These are phyloP conservation scores for Morpho deidamia DNA, from an alignment of 2,888 invertebrate species.

Conservation along the genomic window DNA sequence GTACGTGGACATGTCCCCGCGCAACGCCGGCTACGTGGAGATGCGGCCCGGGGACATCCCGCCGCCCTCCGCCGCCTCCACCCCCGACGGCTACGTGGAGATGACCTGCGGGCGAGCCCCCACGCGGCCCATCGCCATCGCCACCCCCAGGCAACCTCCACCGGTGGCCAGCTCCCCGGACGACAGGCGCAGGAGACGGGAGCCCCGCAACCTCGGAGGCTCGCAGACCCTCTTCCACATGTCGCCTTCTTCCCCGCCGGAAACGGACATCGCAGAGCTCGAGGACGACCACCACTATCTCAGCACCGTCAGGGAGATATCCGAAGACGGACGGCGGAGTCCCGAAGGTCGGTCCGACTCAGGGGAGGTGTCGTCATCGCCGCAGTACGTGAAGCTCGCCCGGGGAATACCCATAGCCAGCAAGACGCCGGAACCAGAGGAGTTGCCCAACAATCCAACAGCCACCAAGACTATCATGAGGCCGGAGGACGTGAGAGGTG, in stretches of 20 bases:
- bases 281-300: conserved; percentile 47
- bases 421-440: conserved; percentile 29
- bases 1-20: conserved; percentile 71
- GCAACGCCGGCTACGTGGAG: conserved; percentile 78
- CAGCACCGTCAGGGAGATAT: conserved; percentile 48
- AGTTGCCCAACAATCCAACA: conserved; percentile 56
- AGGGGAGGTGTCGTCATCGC: conserved; percentile 40
- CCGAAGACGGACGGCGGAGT: conserved; percentile 45
- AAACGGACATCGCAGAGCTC: conserved; percentile 50
- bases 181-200: conserved; percentile 43
- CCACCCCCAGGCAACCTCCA: conserved; percentile 36
- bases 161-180: conserved; percentile 31
- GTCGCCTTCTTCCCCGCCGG: conserved; percentile 80
- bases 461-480: conserved; percentile 58
- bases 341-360: conserved; percentile 24
- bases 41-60: conserved; percentile 67
- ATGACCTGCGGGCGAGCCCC: conserved; percentile 79
- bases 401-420: conserved; percentile 28
- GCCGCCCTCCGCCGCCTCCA: conserved; percentile 26
- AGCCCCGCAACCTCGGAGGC: conserved; percentile 74
- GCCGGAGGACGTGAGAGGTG: conserved; percentile 37
- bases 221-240: conserved; percentile 83
- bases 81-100: conserved; percentile 81
- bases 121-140: conserved; percentile 82
- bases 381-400: conserved; percentile 73